Conservation (phyloP, 2,797 vertebrate species). For the Rallus crepitans region DNA sequence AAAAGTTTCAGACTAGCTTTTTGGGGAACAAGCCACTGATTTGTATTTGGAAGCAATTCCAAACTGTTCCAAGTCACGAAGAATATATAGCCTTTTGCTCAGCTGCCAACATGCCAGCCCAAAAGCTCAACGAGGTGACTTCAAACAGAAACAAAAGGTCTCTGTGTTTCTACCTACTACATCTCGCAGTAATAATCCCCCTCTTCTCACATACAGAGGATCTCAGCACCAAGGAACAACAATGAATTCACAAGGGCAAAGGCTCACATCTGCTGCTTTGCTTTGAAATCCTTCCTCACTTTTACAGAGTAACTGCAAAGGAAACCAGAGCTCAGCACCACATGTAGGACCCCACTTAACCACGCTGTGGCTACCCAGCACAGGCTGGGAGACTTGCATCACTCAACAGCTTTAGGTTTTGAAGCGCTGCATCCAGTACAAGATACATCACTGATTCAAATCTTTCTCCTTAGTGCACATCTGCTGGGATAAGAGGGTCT, state of each 20-base stretch:
- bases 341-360: neutral
- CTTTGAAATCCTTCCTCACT: neutral
- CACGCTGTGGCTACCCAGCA: neutral
- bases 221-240: neutral
- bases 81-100: conserved; percentile 49
- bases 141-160: conserved; percentile 4
- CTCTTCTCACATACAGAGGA: neutral
- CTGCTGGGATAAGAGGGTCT: neutral
- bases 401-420: neutral
- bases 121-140: neutral
- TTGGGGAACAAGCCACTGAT: conserved; percentile 30
- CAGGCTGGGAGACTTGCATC: neutral
- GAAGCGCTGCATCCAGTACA: accelerated
- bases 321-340: neutral
- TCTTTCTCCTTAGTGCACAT: accelerated
- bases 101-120: conserved; percentile 20
- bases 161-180: neutral
- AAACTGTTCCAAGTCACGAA: neutral
- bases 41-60: conserved; percentile 17
- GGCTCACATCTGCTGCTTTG: neutral
- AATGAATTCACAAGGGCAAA: neutral
- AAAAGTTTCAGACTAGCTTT: conserved; percentile 22
- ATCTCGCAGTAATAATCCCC: neutral
- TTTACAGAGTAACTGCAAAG: neutral
- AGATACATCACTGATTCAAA: accelerated